Conservation (phyloP, 2,888 invertebrate genomes). For the Xanthostigma xanthostigma region DNA sequence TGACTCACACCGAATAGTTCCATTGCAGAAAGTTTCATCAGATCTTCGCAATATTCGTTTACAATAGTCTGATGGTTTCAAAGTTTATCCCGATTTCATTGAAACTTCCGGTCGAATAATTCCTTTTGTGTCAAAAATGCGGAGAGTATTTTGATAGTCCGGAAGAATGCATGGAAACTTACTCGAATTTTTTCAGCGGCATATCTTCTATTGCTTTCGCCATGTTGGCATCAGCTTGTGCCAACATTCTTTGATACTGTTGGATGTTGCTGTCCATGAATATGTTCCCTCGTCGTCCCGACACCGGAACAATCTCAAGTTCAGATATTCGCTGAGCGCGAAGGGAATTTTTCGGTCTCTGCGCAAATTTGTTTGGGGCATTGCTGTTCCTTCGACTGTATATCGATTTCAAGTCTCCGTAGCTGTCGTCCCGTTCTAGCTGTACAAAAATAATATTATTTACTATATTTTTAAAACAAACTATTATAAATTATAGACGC, state of each 20-base stretch:
- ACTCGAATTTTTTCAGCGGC: constrained; percentile 69
- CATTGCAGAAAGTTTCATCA: no score
- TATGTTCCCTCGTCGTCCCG: constrained; percentile 36
- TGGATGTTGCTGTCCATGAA: constrained; percentile 55
- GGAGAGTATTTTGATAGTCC: no score
- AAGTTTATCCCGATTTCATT: no score
- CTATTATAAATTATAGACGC: no score
- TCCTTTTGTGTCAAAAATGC: no score
- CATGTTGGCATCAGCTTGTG: constrained; percentile 62
- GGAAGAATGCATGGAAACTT: constrained; percentile 20
- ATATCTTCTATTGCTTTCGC: constrained; percentile 65
- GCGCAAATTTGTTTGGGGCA: not conserved
- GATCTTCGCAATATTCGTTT: no score
- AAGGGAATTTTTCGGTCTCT: not conserved
- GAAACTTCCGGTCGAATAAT: no score
- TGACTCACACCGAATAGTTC: no score
- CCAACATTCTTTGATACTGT: constrained; percentile 48
- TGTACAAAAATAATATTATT: not conserved
- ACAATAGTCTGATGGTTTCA: no score
- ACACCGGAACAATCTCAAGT: constrained; percentile 5
- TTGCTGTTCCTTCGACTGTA: not conserved
- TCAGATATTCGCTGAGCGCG: not conserved
- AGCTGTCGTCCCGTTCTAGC: not conserved
- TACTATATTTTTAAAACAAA: no score
- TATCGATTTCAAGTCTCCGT: not conserved